Percentiles rank a stretch among this genome's conserved stretches.
Conservation (phyloP, 2,113 vertebrate species). For the Tyto alba region DNA sequence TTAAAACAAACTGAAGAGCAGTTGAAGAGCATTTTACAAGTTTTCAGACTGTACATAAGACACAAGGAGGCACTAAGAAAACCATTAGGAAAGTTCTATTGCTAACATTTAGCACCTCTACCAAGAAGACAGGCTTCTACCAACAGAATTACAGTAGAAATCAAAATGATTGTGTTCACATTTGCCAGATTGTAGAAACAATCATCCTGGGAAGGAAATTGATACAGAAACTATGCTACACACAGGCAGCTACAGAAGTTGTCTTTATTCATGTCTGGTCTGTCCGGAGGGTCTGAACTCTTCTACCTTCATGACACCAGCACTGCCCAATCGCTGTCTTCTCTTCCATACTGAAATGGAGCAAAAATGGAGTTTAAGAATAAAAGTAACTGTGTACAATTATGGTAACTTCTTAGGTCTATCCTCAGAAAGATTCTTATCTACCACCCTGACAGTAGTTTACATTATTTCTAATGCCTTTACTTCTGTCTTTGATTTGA, state of each 20-base stretch:
- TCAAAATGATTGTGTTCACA: constrained; percentile 40
- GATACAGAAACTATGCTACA: constrained; percentile 31
- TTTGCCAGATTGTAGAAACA: constrained; percentile 39
- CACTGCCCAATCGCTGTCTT: constrained; percentile 75
- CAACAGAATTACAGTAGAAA: constrained; percentile 33
- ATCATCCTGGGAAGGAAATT: constrained; percentile 12
- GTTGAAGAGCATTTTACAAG: constrained; percentile 53
- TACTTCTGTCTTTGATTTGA: not conserved
- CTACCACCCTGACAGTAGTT: not conserved
- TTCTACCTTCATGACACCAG: constrained; percentile 65
- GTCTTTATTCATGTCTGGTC: not conserved
- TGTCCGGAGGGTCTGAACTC: not conserved
- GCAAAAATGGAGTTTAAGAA: constrained; percentile 19
- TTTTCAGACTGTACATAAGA: constrained; percentile 19
- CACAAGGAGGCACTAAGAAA: constrained; percentile 58
- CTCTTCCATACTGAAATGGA: constrained; percentile 78
- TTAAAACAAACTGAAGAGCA: constrained; percentile 47
- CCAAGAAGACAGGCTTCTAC: constrained; percentile 51
- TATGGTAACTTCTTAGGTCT: not conserved
- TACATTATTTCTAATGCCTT: not conserved
- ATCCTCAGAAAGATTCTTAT: not conserved
- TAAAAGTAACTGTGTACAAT: not conserved
- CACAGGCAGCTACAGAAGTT: constrained; percentile 44
- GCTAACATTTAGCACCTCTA: constrained; percentile 65
- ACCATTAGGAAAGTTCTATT: constrained; percentile 46